Base-by-base conservation (phyloP, 2,113 vertebrate genomes). In the Uropsilus gracilis region DNA sequence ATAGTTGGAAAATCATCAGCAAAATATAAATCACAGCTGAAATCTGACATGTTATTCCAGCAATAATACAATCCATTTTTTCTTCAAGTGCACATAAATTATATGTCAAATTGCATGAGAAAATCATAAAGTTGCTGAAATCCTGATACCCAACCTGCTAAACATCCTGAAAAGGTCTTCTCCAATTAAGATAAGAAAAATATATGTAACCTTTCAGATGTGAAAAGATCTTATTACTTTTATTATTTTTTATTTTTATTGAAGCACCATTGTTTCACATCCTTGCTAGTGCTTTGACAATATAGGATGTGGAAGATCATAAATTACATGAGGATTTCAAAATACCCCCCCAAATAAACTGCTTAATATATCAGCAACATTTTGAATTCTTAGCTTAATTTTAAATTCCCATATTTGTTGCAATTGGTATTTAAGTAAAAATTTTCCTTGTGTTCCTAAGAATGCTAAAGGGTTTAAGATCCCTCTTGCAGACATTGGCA, bases 11-110 rank as follows among this genome's bases (percentile, higher is more conserved):
- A 94, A 76, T 92, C 59, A 94, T 76, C 85, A 92, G 92, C 78
- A 94, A 94, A 95, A 88, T 93, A 95, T 85, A 96, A 95, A 97
- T 95, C 90, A 94, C 76, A 87, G 87, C 44, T 94, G 76, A 95
- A 95, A 95, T 46, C 30, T 91, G 81, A 90, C 80, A 94, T 90
- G 86, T 95, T 96, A 48, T 94, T 86, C 53, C 89, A 50, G 48
- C 3, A 34, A 96, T 94, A 95, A 77, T 91, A 96, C 57, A 91
- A 93, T 97, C 66, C 59, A 86, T 93, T 95, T 95, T 83, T 86
- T 94, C 53, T 61, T n/a, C n/a, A 91, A 95, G 86, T 94, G 83
- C 82, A 97, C 85, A 94, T 94, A 95, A 71, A 93, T n/a, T 91
- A 86, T 91, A 86, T 93, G 89, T 96, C 95, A 95, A 86, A 94